These are phyloP conservation scores for Nymphalis c-album DNA, from an alignment of 2,888 invertebrate species.

Conservation along the genomic window DNA sequence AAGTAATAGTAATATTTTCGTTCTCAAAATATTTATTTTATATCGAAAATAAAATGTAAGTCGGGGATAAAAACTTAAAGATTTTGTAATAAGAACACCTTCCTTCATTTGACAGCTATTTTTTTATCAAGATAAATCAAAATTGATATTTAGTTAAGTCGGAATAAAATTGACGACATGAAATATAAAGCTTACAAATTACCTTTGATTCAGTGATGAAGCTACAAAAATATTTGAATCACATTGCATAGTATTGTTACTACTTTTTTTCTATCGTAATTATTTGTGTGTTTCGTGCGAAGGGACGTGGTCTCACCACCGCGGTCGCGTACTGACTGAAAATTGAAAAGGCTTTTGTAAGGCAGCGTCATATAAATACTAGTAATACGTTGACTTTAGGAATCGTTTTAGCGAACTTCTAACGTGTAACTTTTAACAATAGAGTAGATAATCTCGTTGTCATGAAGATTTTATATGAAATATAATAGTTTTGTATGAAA, in stretches of 20 bases:
- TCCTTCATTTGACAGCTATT: too few species aligned
- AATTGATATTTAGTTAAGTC: too few species aligned
- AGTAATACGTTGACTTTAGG: constrained; percentile 4
- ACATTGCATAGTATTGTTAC: constrained; percentile 39
- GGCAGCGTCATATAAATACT: constrained; percentile 1
- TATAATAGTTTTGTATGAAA: too few species aligned
- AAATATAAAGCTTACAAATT: constrained; percentile 7
- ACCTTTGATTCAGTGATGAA: constrained; percentile 33
- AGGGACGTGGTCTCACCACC: constrained; percentile 34
- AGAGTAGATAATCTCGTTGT: too few species aligned
- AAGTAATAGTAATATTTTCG: too few species aligned
- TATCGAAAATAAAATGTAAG: too few species aligned
- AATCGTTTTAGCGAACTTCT: constrained; percentile 9
- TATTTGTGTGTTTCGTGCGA: constrained; percentile 18
- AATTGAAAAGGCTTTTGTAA: constrained; percentile 20
- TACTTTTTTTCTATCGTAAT: constrained; percentile 34
- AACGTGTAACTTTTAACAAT: constrained; percentile 15
- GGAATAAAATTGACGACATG: background rate
- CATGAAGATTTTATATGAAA: too few species aligned
- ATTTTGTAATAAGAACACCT: too few species aligned
- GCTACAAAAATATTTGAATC: constrained; percentile 21
- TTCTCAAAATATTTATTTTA: too few species aligned
- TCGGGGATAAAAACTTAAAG: too few species aligned
- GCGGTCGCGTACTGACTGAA: constrained; percentile 40
- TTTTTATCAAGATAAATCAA: too few species aligned